phyloP scores from a whole-genome alignment of 1,140 invertebrate species.

The Holotrichia oblita region DNA sequence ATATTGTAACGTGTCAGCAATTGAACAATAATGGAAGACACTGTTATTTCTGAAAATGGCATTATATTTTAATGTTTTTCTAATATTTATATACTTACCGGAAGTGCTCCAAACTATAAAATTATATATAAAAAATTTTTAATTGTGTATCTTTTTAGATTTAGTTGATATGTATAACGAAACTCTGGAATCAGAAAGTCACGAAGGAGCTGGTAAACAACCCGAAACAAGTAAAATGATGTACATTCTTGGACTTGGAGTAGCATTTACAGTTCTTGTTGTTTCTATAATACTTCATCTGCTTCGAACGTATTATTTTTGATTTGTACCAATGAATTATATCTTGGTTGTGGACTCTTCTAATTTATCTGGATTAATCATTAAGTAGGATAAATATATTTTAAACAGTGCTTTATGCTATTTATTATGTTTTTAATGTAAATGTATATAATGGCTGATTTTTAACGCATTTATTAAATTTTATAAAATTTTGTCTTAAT shows the following conservation, averaged over 20 bases:
- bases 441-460: neutral
- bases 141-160: constrained; percentile 62
- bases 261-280: constrained; percentile 68
- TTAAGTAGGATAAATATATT: neutral
- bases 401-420: constrained; percentile 26
- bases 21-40: no score
- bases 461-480: constrained; percentile 20
- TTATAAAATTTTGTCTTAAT: neutral
- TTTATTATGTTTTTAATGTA: constrained; percentile 25
- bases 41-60: no score
- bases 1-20: no score
- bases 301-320: constrained; percentile 29
- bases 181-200: constrained; percentile 65
- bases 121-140: neutral
- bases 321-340: constrained; percentile 9
- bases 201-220: constrained; percentile 62
- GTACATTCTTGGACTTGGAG: constrained; percentile 65
- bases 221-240: constrained; percentile 66
- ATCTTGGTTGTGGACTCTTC: constrained; percentile 32
- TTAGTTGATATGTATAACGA: constrained; percentile 72
- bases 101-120: no score
- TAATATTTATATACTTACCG: no score
- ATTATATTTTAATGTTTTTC: no score
- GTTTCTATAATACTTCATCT: constrained; percentile 68
- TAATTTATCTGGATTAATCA: constrained; percentile 35